phyloP scores from a whole-genome alignment of 2,888 invertebrate species.

The Sarcophaga subvicina region DNA sequence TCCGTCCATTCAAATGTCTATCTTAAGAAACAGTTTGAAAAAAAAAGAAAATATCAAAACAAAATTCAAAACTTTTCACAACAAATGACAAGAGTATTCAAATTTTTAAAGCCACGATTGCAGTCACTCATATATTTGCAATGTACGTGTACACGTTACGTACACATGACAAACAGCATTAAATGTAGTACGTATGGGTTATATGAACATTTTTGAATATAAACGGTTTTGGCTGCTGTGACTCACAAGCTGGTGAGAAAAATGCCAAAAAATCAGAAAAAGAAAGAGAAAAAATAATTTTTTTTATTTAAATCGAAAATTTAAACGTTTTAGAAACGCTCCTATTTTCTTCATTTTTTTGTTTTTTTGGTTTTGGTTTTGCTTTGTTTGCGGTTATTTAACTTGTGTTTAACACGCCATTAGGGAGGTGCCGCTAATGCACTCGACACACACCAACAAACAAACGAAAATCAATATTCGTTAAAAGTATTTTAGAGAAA shows the following conservation, averaged over 20 bases:
- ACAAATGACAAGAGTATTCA: slow-evolving; percentile 58
- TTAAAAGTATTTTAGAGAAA: slow-evolving; percentile 25
- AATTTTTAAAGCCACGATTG: slow-evolving; percentile 52
- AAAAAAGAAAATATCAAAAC: slow-evolving; percentile 45
- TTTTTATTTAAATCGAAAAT: slow-evolving; percentile 41
- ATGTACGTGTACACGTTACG: slow-evolving; percentile 12
- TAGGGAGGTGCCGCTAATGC: slow-evolving; percentile 68
- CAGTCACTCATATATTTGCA: slow-evolving; percentile 18
- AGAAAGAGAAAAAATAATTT: slow-evolving; percentile 28
- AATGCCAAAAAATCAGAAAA: slow-evolving; percentile 6
- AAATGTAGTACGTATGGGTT: slow-evolving; percentile 39
- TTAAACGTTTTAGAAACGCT: slow-evolving; percentile 64
- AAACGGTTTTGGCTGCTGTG: slow-evolving; percentile 62
- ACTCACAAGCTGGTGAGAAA: slow-evolving; percentile 46
- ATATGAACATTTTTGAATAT: slow-evolving; percentile 37
- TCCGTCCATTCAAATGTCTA: not conserved
- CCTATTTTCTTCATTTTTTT: slow-evolving; percentile 37
- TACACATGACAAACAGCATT: slow-evolving; percentile 62
- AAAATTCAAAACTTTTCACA: slow-evolving; percentile 58
- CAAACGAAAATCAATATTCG: slow-evolving; percentile 38
- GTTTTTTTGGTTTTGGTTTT: slow-evolving; percentile 33
- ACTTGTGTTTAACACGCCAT: slow-evolving; percentile 64
- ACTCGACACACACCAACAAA: slow-evolving; percentile 46
- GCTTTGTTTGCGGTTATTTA: slow-evolving; percentile 53
- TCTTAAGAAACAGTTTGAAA: slow-evolving; percentile 27